Evolutionary conservation across 2,888 invertebrate species (phyloP).

Genomic region (Tenthredo amoena): DNA sequence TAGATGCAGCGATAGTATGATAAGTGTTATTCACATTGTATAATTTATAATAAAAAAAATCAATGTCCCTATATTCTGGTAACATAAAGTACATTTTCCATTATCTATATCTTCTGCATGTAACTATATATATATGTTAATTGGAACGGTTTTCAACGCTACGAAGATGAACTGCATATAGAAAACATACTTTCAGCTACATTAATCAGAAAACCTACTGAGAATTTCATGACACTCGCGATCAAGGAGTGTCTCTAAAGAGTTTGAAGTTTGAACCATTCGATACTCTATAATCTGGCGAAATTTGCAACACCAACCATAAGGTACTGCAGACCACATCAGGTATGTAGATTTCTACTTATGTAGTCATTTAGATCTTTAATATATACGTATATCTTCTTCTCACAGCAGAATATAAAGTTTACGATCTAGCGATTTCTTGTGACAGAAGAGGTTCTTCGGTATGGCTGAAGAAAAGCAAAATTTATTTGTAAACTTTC

Average conservation of each 20-base stretch:
- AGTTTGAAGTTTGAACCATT: neutral
- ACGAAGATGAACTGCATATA: neutral
- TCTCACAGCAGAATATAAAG: neutral
- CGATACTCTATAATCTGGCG: neutral
- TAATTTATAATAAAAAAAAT: constrained; percentile 51
- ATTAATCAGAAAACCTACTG: neutral
- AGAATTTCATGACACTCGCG: neutral
- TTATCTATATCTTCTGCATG: neutral
- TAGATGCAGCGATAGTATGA: constrained; percentile 43
- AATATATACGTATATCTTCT: neutral
- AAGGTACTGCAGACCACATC: neutral
- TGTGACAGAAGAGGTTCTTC: neutral
- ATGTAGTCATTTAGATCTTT: neutral
- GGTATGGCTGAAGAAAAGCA: too few species aligned
- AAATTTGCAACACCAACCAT: neutral
- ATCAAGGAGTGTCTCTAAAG: neutral
- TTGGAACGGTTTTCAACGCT: neutral
- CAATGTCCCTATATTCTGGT: constrained; percentile 20
- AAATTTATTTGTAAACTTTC: neutral
- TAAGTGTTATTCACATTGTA: constrained; percentile 47
- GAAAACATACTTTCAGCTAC: neutral
- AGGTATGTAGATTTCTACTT: neutral
- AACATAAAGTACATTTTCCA: neutral
- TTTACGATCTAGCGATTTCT: neutral
- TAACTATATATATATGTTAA: too few species aligned